A percentile compares a stretch with the other conserved stretches of the same genome.
These are phyloP conservation scores for Lepus timidus DNA, from an alignment of 2,113 vertebrate species.

Conservation along the genomic window DNA sequence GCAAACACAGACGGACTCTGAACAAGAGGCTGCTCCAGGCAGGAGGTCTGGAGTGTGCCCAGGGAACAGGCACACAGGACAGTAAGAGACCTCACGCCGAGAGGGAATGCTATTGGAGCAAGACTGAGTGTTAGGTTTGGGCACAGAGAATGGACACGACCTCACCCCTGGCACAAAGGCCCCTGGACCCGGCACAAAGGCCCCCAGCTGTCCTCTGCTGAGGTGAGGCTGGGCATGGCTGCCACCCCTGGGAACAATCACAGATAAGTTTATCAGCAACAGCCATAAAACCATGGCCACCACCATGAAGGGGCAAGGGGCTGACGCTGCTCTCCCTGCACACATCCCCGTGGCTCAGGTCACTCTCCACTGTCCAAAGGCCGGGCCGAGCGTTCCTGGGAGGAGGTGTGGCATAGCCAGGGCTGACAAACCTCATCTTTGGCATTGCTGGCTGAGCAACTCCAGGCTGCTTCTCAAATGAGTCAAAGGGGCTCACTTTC, in stretches of 20 bases:
- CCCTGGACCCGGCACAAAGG: neutral
- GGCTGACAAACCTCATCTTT: neutral
- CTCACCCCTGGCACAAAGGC: neutral
- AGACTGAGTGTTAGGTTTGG: neutral
- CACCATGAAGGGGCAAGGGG: fast-evolving
- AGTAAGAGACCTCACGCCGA: neutral
- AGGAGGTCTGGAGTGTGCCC: neutral
- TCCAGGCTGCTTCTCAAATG: neutral
- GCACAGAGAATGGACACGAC: neutral
- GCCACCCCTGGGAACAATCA: neutral
- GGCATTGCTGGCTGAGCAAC: neutral
- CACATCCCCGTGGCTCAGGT: neutral
- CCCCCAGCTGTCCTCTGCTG: neutral
- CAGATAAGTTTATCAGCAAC: neutral
- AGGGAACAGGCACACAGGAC: neutral
- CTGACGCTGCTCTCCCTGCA: fast-evolving
- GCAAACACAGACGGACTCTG: neutral
- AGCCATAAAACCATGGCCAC: neutral
- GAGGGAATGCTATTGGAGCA: fast-evolving
- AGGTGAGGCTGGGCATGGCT: neutral
- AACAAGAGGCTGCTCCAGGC: neutral
- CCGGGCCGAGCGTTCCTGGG: neutral
- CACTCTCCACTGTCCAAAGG: neutral
- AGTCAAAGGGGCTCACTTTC: neutral
- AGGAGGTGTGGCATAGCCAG: neutral